Base-by-base conservation (phyloP, 2,113 vertebrate species). In the Halcyon malimbica region DNA sequence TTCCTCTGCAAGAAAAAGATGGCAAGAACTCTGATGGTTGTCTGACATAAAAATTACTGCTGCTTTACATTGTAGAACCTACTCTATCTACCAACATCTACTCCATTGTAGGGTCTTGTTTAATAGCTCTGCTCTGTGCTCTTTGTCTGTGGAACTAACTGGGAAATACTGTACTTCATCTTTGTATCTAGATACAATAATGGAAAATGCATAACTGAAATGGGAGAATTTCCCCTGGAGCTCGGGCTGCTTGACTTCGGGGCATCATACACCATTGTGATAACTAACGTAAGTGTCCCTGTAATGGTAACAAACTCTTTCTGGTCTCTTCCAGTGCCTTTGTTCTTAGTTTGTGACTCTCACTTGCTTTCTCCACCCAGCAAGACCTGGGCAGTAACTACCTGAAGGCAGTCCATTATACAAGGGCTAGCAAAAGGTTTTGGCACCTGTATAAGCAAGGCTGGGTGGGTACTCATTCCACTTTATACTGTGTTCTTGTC, bases 181-280 rank as follows among this genome's bases (percentile, higher is more conserved):
- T 31, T 89, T 93, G 59, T 94, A 20, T 97, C 59, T 92, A 98
- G 98, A 97, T 98, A 98, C 28, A 65, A 87, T 51, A 33, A 62
- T 13, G 98, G 98, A 53, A 90, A 51, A 23, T 99, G 98, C 95
- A 83, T 54, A 76, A 93, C 63, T 25, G 84, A 84, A 74, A 91
- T 44, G 35, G 83, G 70, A 29, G 42, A 89, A 6, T 98, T 98
- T 91, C 60, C 68, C 18, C 68, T 99, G 42, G 81, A 98, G 87
- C 96, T 99, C 35, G 99, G 99, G 50, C 97, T 99, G 60, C 98
- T 99, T 68, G 98, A 99, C 95, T 99, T 99, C 9, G 99, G 99
- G 24, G 98, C 98, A 1, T 97, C 98, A 1, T 99, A 99, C 97
- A 98, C 99, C 1, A 5, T 99, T 80, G 95, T 99, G 70, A 98